Evolutionary conservation across 2,797 vertebrate species (phyloP).

Genomic region (Coccyzus lansbergi): DNA sequence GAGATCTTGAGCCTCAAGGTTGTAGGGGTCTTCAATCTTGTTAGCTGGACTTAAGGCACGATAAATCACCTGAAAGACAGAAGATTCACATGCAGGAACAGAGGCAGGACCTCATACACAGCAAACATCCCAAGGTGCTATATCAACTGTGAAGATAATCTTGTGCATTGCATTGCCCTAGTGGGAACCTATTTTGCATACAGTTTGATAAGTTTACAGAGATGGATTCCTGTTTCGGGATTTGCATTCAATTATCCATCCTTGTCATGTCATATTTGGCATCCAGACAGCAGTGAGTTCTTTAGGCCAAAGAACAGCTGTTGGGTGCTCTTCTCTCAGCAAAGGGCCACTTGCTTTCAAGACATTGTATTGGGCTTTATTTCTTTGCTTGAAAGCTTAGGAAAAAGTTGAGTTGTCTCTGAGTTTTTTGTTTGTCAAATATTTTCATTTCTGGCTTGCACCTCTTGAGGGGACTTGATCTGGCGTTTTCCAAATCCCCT

Average conservation of each 20-base stretch:
- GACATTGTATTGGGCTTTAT: neutral
- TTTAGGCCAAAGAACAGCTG: neutral
- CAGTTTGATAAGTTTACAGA: neutral
- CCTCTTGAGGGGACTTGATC: conserved; percentile 7
- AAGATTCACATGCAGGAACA: neutral
- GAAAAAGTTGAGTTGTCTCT: conserved; percentile 19
- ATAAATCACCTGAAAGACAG: conserved; percentile 83
- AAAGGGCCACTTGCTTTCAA: neutral
- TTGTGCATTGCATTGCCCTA: neutral
- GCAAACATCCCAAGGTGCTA: neutral
- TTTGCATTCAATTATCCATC: neutral
- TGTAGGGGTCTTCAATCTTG: conserved; percentile 83
- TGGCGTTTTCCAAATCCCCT: conserved; percentile 28
- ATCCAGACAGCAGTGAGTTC: neutral
- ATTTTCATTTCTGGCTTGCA: conserved; percentile 35
- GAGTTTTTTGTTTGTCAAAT: conserved; percentile 39
- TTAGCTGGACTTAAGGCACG: conserved; percentile 81
- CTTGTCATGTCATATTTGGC: neutral
- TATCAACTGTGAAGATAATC: neutral
- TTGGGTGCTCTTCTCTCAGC: neutral
- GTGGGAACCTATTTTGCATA: neutral
- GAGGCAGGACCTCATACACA: neutral
- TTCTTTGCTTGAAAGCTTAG: conserved; percentile 25
- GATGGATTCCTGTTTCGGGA: neutral
- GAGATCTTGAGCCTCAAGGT: conserved; percentile 80